phyloP scores from a whole-genome alignment of 2,888 invertebrate genomes.

The Drosophila heteroneura region DNA sequence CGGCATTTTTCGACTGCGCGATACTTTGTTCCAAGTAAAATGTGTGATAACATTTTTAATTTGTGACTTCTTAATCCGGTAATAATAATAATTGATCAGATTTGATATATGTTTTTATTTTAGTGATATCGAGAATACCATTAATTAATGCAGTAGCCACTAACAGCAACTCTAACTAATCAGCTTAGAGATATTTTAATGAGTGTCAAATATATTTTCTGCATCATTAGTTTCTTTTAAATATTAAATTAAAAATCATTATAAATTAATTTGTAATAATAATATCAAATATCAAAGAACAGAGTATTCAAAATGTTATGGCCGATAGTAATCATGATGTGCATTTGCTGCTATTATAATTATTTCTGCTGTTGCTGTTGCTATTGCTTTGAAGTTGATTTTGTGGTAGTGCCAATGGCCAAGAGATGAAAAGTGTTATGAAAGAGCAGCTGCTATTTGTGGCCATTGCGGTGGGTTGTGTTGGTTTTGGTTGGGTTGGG shows the following conservation, averaged over 20 bases:
- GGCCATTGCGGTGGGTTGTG: constrained; percentile 14
- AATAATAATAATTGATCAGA: not conserved
- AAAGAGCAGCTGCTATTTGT: constrained; percentile 13
- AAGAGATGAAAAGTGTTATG: constrained; percentile 12
- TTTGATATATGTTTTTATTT: not conserved
- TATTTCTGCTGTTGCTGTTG: constrained; percentile 14
- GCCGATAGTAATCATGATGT: constrained; percentile 8
- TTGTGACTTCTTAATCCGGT: not conserved
- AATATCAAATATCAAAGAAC: not conserved
- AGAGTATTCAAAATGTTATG: not conserved
- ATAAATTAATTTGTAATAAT: not conserved
- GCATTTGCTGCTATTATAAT: constrained; percentile 27
- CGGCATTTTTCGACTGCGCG: not conserved
- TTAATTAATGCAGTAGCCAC: not conserved
- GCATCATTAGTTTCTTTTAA: not conserved
- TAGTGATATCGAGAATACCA: not conserved
- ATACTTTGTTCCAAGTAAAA: not conserved
- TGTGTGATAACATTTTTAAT: not conserved
- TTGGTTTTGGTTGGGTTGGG: not conserved
- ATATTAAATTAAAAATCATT: not conserved
- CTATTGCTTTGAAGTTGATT: constrained; percentile 48
- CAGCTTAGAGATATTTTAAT: not conserved
- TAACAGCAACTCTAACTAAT: not conserved
- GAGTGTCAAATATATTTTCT: not conserved
- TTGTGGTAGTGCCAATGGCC: constrained; percentile 11